Evolutionary conservation across 2,113 vertebrate species (phyloP).

Genomic region (Eonycteris spelaea): DNA sequence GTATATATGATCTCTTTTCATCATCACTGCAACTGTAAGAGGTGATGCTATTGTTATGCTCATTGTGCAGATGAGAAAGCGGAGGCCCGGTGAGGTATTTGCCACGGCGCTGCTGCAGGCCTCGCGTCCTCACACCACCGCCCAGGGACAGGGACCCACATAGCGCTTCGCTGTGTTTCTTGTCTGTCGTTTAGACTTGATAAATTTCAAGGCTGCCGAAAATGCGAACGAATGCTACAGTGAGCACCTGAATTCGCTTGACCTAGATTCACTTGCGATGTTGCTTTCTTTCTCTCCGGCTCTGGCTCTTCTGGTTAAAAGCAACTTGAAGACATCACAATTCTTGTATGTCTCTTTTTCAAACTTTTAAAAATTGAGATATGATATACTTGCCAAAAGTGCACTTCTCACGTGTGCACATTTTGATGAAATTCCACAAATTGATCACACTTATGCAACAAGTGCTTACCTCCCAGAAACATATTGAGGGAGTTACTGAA

Average conservation of each 20-base stretch:
- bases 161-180: background rate
- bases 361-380: background rate
- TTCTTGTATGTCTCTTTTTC: background rate
- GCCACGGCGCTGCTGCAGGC: background rate
- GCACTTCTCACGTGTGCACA: fast-evolving
- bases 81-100: background rate
- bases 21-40: background rate
- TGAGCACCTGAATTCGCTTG: background rate
- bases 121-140: background rate
- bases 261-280: too few relatives aligned
- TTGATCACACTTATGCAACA: background rate
- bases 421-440: background rate
- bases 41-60: background rate
- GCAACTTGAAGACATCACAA: background rate
- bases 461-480: background rate
- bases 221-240: background rate
- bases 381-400: background rate
- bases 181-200: background rate
- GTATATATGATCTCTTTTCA: background rate
- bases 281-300: background rate
- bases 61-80: background rate
- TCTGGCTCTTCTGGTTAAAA: background rate
- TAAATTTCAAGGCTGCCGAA: background rate
- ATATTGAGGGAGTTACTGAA: background rate
- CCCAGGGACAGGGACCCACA: fast-evolving